phyloP scores from a whole-genome alignment of 2,113 vertebrate species.

The Campylorhamphus procurvoides region DNA sequence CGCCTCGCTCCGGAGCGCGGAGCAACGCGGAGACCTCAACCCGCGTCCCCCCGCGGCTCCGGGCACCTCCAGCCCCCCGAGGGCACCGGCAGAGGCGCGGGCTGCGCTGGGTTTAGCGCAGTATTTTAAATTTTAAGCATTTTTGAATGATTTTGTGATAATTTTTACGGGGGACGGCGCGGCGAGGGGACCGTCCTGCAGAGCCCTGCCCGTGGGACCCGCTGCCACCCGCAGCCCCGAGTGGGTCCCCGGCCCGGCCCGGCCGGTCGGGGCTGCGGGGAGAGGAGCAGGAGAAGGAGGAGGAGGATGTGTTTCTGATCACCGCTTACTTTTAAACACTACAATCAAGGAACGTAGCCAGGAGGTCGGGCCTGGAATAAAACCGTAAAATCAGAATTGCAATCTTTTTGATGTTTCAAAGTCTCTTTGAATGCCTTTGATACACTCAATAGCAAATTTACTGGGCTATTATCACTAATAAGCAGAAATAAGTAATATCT shows the following conservation, averaged over 20 bases:
- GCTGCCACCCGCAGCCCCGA: background rate
- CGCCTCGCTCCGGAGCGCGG: background rate
- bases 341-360: constrained; percentile 47
- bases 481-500: constrained; percentile 66
- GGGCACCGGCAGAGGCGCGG: background rate
- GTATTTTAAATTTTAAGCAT: rapidly evolving
- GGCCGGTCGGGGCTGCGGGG: background rate
- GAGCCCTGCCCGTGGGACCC: background rate
- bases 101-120: rapidly evolving
- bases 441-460: constrained; percentile 61
- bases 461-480: constrained; percentile 62
- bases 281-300: background rate
- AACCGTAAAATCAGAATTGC: constrained; percentile 58
- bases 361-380: constrained; percentile 56
- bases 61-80: background rate
- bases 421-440: constrained; percentile 61
- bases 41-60: background rate
- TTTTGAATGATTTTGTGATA: rapidly evolving
- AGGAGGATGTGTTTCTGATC: background rate
- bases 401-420: constrained; percentile 67
- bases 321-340: constrained; percentile 18
- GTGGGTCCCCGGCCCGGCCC: background rate
- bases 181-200: background rate
- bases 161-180: background rate
- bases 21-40: background rate